Percentiles rank a stretch among this genome's conserved stretches.
These are phyloP conservation scores for Athetis lepigone DNA, from an alignment of 2,888 invertebrate genomes.

Conservation along the genomic window DNA sequence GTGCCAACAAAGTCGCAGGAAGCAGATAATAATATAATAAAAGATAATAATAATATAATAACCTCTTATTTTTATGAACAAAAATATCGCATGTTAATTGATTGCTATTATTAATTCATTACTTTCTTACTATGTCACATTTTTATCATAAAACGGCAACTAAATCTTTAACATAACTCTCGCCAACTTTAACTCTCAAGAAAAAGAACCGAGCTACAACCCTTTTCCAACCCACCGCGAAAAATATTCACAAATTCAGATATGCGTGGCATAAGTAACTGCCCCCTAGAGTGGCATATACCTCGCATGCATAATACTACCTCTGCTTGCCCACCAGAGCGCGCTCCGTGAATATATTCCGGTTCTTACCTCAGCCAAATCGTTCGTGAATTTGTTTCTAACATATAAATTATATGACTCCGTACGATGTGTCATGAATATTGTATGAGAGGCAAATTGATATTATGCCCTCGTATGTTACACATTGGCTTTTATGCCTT, in stretches of 20 bases:
- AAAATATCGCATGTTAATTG: no score
- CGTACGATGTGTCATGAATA: conserved; percentile 85
- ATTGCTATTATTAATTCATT: no score
- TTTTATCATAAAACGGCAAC: no score
- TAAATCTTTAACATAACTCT: neutral
- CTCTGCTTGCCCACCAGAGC: conserved; percentile 64
- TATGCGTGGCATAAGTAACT: conserved; percentile 85
- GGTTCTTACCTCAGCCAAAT: conserved; percentile 79
- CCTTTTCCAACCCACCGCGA: conserved; percentile 46
- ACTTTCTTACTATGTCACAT: no score
- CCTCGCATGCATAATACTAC: conserved; percentile 84
- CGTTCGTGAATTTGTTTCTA: conserved; percentile 88
- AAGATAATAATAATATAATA: no score
- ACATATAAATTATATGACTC: conserved; percentile 90
- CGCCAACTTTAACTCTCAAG: neutral
- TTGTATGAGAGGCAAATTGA: conserved; percentile 89
- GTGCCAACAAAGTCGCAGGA: no score
- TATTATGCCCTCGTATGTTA: conserved; percentile 85
- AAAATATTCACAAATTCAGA: conserved; percentile 71
- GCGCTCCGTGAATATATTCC: conserved; percentile 70
- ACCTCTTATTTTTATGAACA: no score
- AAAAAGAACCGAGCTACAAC: conserved; percentile 42
- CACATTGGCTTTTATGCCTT: conserved; percentile 80
- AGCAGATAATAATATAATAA: no score
- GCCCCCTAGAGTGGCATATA: conserved; percentile 87